Evolutionary conservation across 2,888 invertebrate species (phyloP), one percentile per base, ranked within the genome.

Genomic region (Elegia similella): DNA sequence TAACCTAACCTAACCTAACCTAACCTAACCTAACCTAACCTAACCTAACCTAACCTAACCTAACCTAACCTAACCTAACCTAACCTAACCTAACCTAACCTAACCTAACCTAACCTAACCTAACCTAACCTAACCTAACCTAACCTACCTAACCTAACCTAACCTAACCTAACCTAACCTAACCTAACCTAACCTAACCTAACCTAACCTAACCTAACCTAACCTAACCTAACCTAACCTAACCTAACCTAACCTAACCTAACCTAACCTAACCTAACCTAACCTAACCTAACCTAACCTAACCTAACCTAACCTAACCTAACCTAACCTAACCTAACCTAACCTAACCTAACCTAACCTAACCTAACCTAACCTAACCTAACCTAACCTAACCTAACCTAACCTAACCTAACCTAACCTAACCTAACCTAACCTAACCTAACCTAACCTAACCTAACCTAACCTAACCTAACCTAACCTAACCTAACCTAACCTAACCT

Each of bases 11-110:
- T 53, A 53, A 53, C 53, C 46, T 46, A 46, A 53, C 53, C 53
- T 53, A 53, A 53, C 53, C 53, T 53, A 53, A 53, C 53, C 53
- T 53, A 53, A 53, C 53, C 53, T 53, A 53, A 53, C 53, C 53
- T 53, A 53, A 43, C 54, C 43, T 43, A 54, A 54, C 54, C 54
- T 54, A 54, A 54, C 54, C 54, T 43, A 42, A 54, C 54, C 54
- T 43, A 54, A 43, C 54, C 43, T 43, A 54, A 54, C 54, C 54
- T 54, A 54, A 54, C 54, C 53, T 53, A 53, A 53, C 53, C 53
- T 53, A 53, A 53, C 53, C 53, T 53, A 53, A 53, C 53, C 53
- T 53, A 53, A 53, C 53, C 53, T 53, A 53, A 53, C 53, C 53
- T 53, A 53, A 53, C 53, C 53, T 53, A 53, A 53, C 53, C 53